A percentile compares a stretch with the other conserved stretches of the same genome.
phyloP scores from a whole-genome alignment of 2,888 invertebrate species.

The Lymantria monacha region DNA sequence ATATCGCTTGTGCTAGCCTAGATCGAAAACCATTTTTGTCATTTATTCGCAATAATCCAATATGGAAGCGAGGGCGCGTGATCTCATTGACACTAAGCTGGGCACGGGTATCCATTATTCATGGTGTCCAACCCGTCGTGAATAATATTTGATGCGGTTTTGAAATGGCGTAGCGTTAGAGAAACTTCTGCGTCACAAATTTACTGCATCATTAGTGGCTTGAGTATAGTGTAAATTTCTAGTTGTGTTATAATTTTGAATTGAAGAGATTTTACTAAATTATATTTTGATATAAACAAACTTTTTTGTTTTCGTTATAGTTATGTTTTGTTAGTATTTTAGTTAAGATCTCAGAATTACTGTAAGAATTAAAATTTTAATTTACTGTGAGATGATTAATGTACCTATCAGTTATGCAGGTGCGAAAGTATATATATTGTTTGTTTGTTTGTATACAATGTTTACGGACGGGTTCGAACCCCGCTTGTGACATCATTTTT shows the following conservation, averaged over 20 bases:
- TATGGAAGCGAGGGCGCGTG: constrained; percentile 67
- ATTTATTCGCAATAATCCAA: constrained; percentile 76
- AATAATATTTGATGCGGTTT: constrained; percentile 58
- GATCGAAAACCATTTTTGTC: constrained; percentile 64
- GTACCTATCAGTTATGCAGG: no score
- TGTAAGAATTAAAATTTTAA: not conserved
- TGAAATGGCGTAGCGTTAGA: constrained; percentile 39
- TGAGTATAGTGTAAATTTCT: constrained; percentile 14
- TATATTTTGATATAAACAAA: constrained; percentile 3
- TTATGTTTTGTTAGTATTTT: not conserved
- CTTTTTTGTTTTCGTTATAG: not conserved
- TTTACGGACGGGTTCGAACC: no score
- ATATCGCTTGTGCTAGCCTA: constrained; percentile 22
- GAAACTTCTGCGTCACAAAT: constrained; percentile 36
- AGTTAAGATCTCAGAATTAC: not conserved
- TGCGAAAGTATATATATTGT: no score
- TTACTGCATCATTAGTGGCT: constrained; percentile 36
- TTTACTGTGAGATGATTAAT: not conserved
- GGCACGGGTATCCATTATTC: constrained; percentile 71
- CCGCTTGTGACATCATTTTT: no score
- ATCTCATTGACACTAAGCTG: constrained; percentile 75
- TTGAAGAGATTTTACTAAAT: constrained; percentile 12
- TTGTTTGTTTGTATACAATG: no score
- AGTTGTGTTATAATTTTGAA: constrained; percentile 8
- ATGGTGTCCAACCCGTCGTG: constrained; percentile 56